These are phyloP conservation scores for Tenthredo amoena DNA, from an alignment of 2,888 invertebrate genomes.

Conservation along the genomic window DNA sequence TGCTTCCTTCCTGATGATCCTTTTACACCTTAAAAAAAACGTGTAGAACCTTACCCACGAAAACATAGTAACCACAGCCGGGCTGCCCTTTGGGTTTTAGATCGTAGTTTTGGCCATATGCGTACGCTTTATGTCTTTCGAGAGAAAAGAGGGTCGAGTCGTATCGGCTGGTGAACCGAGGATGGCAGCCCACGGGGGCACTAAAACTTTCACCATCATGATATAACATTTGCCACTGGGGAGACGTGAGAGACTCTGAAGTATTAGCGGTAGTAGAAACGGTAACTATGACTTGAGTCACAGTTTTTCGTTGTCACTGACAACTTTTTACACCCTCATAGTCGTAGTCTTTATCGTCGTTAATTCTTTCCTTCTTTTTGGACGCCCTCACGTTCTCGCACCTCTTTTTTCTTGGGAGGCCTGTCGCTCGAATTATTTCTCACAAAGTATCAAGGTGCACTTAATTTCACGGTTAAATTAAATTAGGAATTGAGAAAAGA, in stretches of 20 bases:
- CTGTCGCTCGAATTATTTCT: neutral
- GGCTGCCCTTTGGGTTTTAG: slow-evolving; percentile 25
- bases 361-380: neutral
- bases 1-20: neutral
- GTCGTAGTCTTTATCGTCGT: neutral
- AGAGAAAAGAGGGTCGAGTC: slow-evolving; percentile 48
- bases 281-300: neutral
- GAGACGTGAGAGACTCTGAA: slow-evolving; percentile 14
- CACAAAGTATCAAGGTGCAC: neutral
- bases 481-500: neutral
- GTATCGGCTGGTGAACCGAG: slow-evolving; percentile 33
- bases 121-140: slow-evolving; percentile 30
- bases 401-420: neutral
- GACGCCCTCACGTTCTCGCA: neutral
- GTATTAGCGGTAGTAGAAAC: neutral
- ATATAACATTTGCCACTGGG: slow-evolving; percentile 30
- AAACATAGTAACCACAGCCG: slow-evolving; percentile 2
- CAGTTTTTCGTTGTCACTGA: slow-evolving; percentile 9
- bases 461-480: slow-evolving; percentile 21
- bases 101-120: slow-evolving; percentile 47
- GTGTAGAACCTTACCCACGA: neutral
- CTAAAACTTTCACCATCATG: slow-evolving; percentile 50
- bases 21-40: neutral
- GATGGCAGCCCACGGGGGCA: slow-evolving; percentile 36
- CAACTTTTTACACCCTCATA: slow-evolving; percentile 3